These are phyloP conservation scores for Pachycephala philippinensis DNA, from an alignment of 2,113 vertebrate genomes.

Conservation along the genomic window DNA sequence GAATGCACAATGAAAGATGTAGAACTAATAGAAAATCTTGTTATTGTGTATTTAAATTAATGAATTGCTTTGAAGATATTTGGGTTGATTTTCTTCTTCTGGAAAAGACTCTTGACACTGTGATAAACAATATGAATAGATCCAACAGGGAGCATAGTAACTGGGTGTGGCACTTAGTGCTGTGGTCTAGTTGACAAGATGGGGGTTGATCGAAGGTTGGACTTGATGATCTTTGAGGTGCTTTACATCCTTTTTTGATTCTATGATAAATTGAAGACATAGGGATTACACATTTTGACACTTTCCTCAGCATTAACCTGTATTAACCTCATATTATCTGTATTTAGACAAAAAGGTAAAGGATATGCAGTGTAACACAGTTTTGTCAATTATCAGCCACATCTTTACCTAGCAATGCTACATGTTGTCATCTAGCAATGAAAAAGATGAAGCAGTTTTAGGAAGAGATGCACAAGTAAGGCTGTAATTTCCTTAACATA, in stretches of 20 bases:
- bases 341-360: neutral
- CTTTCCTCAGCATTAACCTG: neutral
- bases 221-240: neutral
- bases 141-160: neutral
- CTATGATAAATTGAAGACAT: neutral
- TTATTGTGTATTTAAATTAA: neutral
- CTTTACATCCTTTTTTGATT: neutral
- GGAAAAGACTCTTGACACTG: neutral
- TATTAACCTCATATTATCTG: too few species aligned
- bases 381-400: neutral
- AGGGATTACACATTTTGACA: neutral
- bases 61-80: neutral
- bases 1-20: neutral
- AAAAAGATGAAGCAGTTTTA: neutral
- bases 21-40: neutral
- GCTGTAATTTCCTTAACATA: neutral
- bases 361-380: neutral
- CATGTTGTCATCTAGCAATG: accelerated
- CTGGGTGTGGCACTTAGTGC: neutral
- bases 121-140: neutral
- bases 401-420: neutral
- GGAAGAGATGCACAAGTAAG: neutral
- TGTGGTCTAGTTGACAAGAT: neutral
- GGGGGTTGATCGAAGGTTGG: neutral
- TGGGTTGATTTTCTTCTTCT: neutral